Percentiles rank a stretch among this genome's conserved stretches.
These are phyloP conservation scores for Gadus macrocephalus DNA, from an alignment of 2,113 vertebrate species.

Conservation along the genomic window DNA sequence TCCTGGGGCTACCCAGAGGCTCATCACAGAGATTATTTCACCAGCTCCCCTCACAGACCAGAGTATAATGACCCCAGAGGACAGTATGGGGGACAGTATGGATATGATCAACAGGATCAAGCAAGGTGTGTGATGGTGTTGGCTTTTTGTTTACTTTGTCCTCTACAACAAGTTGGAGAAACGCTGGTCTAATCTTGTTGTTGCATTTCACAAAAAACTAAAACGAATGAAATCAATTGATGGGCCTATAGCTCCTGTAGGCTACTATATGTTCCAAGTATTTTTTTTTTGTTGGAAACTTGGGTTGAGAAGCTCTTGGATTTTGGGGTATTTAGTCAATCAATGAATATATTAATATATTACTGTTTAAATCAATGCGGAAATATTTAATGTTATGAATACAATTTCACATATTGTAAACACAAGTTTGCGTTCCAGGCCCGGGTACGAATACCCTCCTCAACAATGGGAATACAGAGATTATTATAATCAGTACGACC, in stretches of 20 bases:
- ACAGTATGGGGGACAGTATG: constrained; percentile 29
- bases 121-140: constrained; percentile 9
- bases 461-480: constrained; percentile 64
- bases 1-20: constrained; percentile 47
- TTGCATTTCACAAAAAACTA: too few species aligned
- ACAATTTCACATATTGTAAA: too few species aligned
- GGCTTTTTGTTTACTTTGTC: background rate
- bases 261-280: too few species aligned
- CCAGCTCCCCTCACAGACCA: constrained; percentile 29
- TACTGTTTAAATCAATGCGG: background rate
- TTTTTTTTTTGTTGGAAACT: too few species aligned
- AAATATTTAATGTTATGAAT: too few species aligned
- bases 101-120: constrained; percentile 31
- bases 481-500: constrained; percentile 53
- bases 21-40: constrained; percentile 29
- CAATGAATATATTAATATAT: background rate
- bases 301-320: too few species aligned
- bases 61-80: constrained; percentile 37
- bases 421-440: constrained; percentile 38
- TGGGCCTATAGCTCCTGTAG: too few species aligned
- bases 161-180: background rate
- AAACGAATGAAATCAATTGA: too few species aligned
- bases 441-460: constrained; percentile 52
- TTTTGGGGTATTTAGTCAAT: too few species aligned
- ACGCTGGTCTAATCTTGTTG: too few species aligned